These are phyloP conservation scores for Phalloptychus januarius DNA, from an alignment of 2,797 vertebrate species.

Conservation along the genomic window DNA sequence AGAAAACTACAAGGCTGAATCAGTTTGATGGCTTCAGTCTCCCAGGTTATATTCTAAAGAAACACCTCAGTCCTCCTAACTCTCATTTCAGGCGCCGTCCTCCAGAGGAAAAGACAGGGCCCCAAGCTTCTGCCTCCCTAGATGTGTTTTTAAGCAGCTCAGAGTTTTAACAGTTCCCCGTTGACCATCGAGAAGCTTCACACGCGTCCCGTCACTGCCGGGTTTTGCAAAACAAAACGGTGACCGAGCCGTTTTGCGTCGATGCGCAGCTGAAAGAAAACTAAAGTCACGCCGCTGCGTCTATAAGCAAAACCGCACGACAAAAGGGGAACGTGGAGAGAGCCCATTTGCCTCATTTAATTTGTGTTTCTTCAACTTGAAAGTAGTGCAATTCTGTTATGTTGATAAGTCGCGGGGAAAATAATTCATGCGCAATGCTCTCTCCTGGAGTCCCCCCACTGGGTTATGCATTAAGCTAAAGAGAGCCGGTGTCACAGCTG, in stretches of 20 bases:
- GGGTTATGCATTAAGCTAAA: slow-evolving; percentile 20
- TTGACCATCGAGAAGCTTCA: slow-evolving; percentile 52
- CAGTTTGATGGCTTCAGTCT: slow-evolving; percentile 63
- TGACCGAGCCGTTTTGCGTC: slow-evolving; percentile 31
- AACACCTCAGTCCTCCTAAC: slow-evolving; percentile 68
- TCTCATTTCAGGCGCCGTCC: slow-evolving; percentile 66
- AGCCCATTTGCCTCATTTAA: slow-evolving; percentile 29
- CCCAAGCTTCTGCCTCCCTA: slow-evolving; percentile 56
- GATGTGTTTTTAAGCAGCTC: slow-evolving; percentile 71
- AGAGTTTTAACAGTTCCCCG: slow-evolving; percentile 71
- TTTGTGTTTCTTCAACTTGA: slow-evolving; percentile 34
- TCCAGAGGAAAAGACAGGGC: slow-evolving; percentile 49
- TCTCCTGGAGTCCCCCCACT: slow-evolving; percentile 25
- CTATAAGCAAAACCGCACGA: slow-evolving; percentile 36
- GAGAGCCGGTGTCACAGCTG: slow-evolving; percentile 45
- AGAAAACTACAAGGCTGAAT: slow-evolving; percentile 76
- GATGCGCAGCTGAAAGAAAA: slow-evolving; percentile 31
- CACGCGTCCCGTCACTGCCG: slow-evolving; percentile 37
- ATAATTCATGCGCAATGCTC: slow-evolving; percentile 9
- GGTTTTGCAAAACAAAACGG: slow-evolving; percentile 46
- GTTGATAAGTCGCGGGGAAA: background rate
- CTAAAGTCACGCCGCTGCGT: slow-evolving; percentile 36
- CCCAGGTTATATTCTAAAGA: slow-evolving; percentile 74
- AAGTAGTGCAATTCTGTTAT: slow-evolving; percentile 15
- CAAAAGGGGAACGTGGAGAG: slow-evolving; percentile 44